Conservation (phyloP, 1,140 invertebrate genomes). For the Bombus cullumanus region DNA sequence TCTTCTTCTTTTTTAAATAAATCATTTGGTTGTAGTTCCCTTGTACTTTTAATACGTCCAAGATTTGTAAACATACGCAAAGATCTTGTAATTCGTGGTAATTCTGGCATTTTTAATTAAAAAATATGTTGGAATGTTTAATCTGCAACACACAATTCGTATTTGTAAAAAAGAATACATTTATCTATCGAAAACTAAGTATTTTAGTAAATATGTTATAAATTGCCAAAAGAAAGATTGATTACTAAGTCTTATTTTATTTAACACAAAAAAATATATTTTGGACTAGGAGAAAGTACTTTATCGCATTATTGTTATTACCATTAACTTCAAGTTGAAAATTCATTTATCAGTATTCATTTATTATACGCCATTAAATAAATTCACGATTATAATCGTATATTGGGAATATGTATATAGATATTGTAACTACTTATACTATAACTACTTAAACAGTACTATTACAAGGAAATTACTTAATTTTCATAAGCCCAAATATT, state of each 20-base stretch:
- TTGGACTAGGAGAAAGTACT: background rate
- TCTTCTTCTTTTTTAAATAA: conserved; percentile 71
- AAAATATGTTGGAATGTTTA: background rate
- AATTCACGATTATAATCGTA: background rate
- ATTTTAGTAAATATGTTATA: background rate
- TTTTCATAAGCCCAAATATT: background rate
- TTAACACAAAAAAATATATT: background rate
- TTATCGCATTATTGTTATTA: background rate
- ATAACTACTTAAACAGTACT: too few species aligned
- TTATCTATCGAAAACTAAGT: background rate
- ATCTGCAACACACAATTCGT: conserved; percentile 5
- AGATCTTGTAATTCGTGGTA: conserved; percentile 74
- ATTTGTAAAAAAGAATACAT: background rate
- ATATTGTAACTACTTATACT: too few species aligned
- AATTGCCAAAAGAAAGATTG: background rate
- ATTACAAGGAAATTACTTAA: background rate
- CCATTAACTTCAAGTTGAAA: background rate
- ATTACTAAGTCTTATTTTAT: background rate
- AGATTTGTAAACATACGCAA: conserved; percentile 75
- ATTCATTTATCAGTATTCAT: background rate
- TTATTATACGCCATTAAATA: background rate
- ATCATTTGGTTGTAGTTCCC: conserved; percentile 63
- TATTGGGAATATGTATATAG: background rate
- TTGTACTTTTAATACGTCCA: conserved; percentile 59
- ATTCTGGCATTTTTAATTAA: conserved; percentile 67